These are phyloP conservation scores for Melanchra persicariae DNA, from an alignment of 2,888 invertebrate genomes.

Conservation along the genomic window DNA sequence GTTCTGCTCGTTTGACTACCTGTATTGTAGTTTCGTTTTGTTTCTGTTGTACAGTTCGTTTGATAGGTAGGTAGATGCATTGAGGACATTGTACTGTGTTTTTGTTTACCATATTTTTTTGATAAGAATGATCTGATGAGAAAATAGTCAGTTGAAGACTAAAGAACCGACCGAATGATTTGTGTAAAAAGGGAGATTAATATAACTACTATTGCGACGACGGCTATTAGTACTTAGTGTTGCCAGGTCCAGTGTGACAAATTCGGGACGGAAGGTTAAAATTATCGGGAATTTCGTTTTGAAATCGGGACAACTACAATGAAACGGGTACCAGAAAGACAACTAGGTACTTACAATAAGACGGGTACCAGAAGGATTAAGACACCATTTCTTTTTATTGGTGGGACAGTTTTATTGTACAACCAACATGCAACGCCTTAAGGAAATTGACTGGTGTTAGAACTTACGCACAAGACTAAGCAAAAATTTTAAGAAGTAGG, in stretches of 20 bases:
- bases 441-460: neutral
- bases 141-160: neutral
- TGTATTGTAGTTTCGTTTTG: slow-evolving; percentile 11
- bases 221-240: neutral
- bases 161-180: neutral
- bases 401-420: too few relatives aligned
- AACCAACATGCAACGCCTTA: neutral
- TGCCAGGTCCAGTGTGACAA: too few relatives aligned
- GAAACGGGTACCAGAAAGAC: too few relatives aligned
- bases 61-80: neutral
- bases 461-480: neutral
- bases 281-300: too few relatives aligned
- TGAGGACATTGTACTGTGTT: neutral
- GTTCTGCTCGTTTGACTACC: neutral
- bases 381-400: too few relatives aligned
- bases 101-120: neutral
- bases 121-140: neutral
- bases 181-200: neutral
- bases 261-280: too few relatives aligned
- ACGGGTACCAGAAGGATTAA: too few relatives aligned
- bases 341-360: too few relatives aligned
- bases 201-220: neutral
- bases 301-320: too few relatives aligned
- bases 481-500: neutral
- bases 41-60: neutral